These are phyloP conservation scores for Meloidogyne hapla DNA, from an alignment of 1,140 invertebrate species.

Conservation along the genomic window DNA sequence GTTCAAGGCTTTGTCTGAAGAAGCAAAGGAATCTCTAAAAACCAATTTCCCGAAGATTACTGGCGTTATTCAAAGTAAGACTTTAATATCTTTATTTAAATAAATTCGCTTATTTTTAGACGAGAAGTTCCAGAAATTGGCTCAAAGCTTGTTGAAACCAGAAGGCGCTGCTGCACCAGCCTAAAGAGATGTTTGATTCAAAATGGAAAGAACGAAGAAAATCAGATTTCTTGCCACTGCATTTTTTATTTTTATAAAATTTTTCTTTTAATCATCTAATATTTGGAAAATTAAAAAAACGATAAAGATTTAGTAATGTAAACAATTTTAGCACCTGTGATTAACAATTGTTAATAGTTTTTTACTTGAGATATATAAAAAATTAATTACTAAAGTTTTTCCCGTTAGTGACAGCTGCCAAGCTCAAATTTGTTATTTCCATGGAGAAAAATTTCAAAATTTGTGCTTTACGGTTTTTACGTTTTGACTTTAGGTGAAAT, in stretches of 20 bases:
- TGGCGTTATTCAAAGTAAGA: slow-evolving; percentile 47
- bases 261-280: not conserved
- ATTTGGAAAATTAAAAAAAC: not conserved
- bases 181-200: slow-evolving; percentile 13
- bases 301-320: not conserved
- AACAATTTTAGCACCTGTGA: not conserved
- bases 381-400: no score
- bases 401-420: no score
- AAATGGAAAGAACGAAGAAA: not conserved
- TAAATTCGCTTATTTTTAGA: slow-evolving; percentile 47
- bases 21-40: slow-evolving; percentile 47
- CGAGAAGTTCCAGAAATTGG: slow-evolving; percentile 56
- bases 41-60: slow-evolving; percentile 50
- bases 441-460: no score
- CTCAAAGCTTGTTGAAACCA: slow-evolving; percentile 53
- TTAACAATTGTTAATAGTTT: not conserved
- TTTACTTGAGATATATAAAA: not conserved
- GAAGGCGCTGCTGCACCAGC: slow-evolving; percentile 27
- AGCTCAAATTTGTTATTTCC: no score
- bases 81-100: not conserved
- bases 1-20: slow-evolving; percentile 44
- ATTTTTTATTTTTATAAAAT: not conserved
- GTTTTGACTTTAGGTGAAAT: no score
- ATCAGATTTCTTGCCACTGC: not conserved
- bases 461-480: no score